These are phyloP conservation scores for Thymelicus sylvestris DNA, from an alignment of 2,888 invertebrate genomes.

Conservation along the genomic window DNA sequence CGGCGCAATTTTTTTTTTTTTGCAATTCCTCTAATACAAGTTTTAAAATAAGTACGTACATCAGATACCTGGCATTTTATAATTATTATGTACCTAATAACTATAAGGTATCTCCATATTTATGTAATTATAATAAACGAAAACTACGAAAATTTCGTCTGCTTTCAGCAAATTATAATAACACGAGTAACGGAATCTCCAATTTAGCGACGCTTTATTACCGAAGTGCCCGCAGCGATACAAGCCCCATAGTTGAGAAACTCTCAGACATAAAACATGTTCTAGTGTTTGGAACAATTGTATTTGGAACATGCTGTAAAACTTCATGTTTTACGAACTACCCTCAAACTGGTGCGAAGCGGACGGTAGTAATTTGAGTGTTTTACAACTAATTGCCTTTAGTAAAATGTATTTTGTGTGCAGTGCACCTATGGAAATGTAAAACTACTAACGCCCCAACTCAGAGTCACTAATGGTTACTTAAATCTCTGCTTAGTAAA, in stretches of 20 bases:
- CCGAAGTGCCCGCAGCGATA: not conserved
- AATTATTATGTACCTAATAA: too few species aligned
- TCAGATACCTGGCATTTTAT: too few species aligned
- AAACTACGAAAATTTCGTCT: too few species aligned
- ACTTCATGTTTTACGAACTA: slow-evolving; percentile 7
- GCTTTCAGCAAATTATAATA: not conserved
- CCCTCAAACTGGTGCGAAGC: not conserved
- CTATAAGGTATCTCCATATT: too few species aligned
- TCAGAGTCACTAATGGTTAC: too few species aligned
- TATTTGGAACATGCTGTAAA: slow-evolving; percentile 8
- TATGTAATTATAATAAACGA: too few species aligned
- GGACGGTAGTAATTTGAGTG: not conserved
- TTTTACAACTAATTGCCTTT: not conserved
- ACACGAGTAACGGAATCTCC: not conserved
- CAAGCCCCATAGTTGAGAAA: not conserved
- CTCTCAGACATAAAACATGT: not conserved
- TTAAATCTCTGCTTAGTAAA: too few species aligned
- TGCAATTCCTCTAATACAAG: too few species aligned
- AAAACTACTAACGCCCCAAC: too few species aligned
- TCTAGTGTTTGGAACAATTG: slow-evolving; percentile 4
- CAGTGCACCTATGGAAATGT: too few species aligned
- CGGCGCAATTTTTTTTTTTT: too few species aligned
- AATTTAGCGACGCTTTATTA: slow-evolving; percentile 5
- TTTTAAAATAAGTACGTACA: too few species aligned
- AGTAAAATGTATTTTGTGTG: not conserved